Evolutionary conservation across 2,113 vertebrate genomes (phyloP).

Genomic region (Heliornis fulica): DNA sequence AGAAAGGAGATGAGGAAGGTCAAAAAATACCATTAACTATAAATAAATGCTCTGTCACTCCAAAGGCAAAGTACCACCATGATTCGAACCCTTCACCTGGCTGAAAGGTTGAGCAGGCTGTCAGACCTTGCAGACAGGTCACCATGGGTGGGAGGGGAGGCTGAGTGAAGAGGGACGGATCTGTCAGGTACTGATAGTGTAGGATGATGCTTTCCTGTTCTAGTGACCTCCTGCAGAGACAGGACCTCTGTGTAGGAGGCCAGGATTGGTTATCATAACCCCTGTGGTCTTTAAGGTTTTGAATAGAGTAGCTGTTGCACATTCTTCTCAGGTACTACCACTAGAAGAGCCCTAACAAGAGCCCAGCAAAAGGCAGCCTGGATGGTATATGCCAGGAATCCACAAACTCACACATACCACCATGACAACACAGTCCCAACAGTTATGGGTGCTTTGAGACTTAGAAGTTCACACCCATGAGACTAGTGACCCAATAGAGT

Average conservation of each 20-base stretch:
- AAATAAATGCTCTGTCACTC: neutral
- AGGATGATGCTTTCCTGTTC: neutral
- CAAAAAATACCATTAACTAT: slow-evolving; percentile 8
- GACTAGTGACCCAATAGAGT: neutral
- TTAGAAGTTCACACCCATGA: neutral
- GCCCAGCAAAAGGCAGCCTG: neutral
- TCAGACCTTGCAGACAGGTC: neutral
- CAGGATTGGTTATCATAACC: neutral
- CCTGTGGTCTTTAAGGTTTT: neutral
- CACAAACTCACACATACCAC: neutral
- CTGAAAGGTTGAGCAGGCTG: neutral
- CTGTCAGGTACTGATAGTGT: neutral
- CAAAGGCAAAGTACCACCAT: neutral
- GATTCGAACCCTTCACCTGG: neutral
- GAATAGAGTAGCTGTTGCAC: neutral
- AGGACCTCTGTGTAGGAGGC: neutral
- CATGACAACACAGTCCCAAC: neutral
- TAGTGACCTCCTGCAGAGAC: neutral
- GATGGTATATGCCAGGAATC: neutral
- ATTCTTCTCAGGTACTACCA: neutral
- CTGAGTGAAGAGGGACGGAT: neutral
- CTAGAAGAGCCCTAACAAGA: neutral
- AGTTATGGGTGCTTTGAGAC: neutral
- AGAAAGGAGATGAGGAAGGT: slow-evolving; percentile 34
- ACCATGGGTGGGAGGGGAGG: neutral